Conservation (phyloP, 2,888 invertebrate species). For the Metallyticus violacea region DNA sequence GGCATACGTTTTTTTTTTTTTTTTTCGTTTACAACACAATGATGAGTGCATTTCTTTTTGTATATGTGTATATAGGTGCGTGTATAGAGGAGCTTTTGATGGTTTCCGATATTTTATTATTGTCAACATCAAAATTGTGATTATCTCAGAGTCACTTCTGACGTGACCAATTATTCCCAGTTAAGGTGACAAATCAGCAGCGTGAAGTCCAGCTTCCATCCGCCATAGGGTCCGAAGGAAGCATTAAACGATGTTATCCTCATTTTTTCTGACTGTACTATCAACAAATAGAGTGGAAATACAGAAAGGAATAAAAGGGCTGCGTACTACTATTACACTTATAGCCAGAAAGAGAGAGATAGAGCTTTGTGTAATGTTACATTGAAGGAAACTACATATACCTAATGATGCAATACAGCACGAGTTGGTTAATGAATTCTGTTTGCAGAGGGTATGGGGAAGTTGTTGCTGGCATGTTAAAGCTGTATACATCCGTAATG, state of each 20-base stretch:
- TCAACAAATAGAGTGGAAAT: background rate
- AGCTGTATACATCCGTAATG: background rate
- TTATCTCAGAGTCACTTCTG: conserved; percentile 1
- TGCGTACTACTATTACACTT: background rate
- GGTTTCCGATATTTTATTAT: conserved; percentile 9
- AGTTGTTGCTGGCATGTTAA: background rate
- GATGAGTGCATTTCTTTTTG: conserved; percentile 4
- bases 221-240: background rate
- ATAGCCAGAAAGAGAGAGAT: background rate
- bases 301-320: no score
- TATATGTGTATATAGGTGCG: background rate
- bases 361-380: background rate
- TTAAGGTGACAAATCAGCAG: background rate
- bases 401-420: background rate
- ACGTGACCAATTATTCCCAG: background rate
- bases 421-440: background rate
- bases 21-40: conserved; percentile 7
- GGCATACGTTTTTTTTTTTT: background rate
- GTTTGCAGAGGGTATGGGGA: background rate
- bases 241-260: background rate
- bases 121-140: conserved; percentile 10
- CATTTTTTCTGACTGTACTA: background rate
- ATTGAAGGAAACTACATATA: background rate
- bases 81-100: background rate
- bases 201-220: background rate